Evolutionary conservation across 2,797 vertebrate species (phyloP).

Genomic region (Rhinophrynus dorsalis): DNA sequence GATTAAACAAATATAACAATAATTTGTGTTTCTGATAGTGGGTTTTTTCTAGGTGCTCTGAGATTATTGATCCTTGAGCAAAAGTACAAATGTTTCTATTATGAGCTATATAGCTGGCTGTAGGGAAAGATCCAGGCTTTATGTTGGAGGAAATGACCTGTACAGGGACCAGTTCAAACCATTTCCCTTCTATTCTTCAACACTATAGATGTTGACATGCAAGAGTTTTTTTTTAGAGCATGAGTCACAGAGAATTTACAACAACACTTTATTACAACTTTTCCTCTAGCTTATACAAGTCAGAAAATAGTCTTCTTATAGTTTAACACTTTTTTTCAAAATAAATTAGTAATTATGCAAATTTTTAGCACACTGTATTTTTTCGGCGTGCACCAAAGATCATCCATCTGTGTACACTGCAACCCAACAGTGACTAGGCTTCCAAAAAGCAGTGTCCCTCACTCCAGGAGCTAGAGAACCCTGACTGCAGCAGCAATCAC

Average conservation of each 20-base stretch:
- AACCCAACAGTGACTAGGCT: no score
- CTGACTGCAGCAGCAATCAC: no score
- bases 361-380: background rate
- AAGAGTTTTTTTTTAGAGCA: background rate
- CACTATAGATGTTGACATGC: conserved; percentile 16
- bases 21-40: no score
- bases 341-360: background rate
- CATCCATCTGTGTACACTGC: no score
- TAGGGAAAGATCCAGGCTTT: conserved; percentile 9
- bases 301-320: background rate
- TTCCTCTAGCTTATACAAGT: background rate
- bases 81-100: background rate
- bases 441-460: no score
- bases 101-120: background rate
- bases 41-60: no score
- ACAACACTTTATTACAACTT: background rate
- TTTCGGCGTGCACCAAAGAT: no score
- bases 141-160: conserved; percentile 12
- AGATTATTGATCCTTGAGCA: background rate
- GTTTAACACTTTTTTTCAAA: background rate
- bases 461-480: no score
- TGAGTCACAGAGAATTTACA: conserved; percentile 16
- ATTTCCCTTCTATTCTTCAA: conserved; percentile 1
- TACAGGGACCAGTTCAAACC: conserved; percentile 4
- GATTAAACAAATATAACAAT: no score